Conservation (phyloP, 2,888 invertebrate genomes). For the Dioctria rufipes region DNA sequence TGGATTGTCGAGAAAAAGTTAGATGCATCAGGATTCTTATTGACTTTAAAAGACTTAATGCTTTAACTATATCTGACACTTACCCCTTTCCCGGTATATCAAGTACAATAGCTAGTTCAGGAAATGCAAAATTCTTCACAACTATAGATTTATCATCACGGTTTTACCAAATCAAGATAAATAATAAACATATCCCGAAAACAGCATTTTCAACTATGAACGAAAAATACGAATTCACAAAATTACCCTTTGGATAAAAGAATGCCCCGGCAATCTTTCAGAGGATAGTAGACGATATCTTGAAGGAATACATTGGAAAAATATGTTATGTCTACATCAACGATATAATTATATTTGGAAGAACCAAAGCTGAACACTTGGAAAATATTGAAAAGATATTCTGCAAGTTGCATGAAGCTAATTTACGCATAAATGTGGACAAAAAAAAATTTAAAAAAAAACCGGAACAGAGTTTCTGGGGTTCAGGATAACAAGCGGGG, state of each 20-base stretch:
- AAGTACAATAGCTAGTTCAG: conserved; percentile 40
- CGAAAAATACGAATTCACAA: conserved; percentile 11
- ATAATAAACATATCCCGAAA: conserved; percentile 48
- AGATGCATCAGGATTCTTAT: conserved; percentile 7
- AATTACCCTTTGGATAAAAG: conserved; percentile 44
- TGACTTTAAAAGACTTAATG: conserved; percentile 39
- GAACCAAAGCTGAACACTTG: background rate
- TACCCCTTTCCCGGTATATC: conserved; percentile 38
- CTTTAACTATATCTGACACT: conserved; percentile 38
- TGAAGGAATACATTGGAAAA: conserved; percentile 53
- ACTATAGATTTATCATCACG: conserved; percentile 54
- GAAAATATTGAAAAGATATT: conserved; percentile 12
- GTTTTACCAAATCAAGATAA: conserved; percentile 56
- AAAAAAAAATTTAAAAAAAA: background rate
- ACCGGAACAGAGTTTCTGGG: background rate
- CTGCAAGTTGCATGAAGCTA: background rate
- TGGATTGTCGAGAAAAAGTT: background rate
- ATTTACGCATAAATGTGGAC: background rate
- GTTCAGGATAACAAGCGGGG: background rate
- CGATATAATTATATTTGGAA: background rate
- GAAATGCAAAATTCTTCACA: conserved; percentile 50
- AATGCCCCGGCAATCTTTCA: conserved; percentile 58
- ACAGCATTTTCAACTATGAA: conserved; percentile 58
- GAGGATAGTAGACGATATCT: conserved; percentile 49
- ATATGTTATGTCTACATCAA: conserved; percentile 58